Base-by-base conservation (phyloP, 2,888 invertebrate species). In the Busseola fusca region DNA sequence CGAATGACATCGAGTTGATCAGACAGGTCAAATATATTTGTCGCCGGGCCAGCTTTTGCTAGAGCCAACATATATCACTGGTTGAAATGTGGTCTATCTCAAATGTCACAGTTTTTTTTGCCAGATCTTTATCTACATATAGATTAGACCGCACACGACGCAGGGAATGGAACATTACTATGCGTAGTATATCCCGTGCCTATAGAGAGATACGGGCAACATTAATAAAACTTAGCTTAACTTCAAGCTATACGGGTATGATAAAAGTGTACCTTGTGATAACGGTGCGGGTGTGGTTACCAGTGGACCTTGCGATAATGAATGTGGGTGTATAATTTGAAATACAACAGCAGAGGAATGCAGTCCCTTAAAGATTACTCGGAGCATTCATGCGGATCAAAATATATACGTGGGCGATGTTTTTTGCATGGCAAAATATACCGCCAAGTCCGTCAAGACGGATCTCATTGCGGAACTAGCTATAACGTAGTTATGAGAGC, bases 121-220 rank as follows among this genome's bases (percentile, higher is more conserved):
- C 81, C n/a, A 75, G 84, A 87, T 87, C 69, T 74, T 82, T 87
- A 86, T 87, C 88, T 78, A 74, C 69, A 72, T 76, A 82, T 79
- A 64, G 80, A n/a, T n/a, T 64, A 75, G 88, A 89, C 89, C 89
- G 69, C 90, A 89, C 90, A 90, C 87, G 88, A 78, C 52, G 85
- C 78, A 78, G 67, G 80, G 84, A 84, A 66, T 74, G 68, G 68
- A 78, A 75, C 74, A 72, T 78, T 78, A 80, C 76, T 82, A 74
- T 83, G 74, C 80, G 71, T 70, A 73, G 75, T 83, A 63, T 72
- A 72, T 62, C 45, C 59, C 45, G 58, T 75, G 64, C 48, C 75
- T 78, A 74, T 76, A 80, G 66, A 74, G 50, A 81, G 74, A 71
- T 78, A 72, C 67, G 75, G 76, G 78, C 62, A 62, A 82, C 74